These are phyloP conservation scores for Pangasianodon gigas DNA, from an alignment of 2,113 vertebrate genomes.

Conservation along the genomic window DNA sequence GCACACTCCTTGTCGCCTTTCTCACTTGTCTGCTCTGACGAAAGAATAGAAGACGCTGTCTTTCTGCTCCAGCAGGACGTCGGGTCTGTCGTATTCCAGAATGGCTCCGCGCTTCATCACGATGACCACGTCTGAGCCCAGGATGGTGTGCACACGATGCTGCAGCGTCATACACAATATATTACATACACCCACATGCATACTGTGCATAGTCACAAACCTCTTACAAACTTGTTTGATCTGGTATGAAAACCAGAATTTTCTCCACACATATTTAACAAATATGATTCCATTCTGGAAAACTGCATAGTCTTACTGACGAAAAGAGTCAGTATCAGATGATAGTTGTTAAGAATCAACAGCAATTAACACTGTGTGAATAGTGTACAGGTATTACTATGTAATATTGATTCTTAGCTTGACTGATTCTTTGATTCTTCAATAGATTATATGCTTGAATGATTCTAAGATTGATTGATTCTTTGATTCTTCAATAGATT, in stretches of 20 bases:
- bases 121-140: slow-evolving; percentile 94
- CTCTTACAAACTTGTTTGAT: neutral
- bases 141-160: slow-evolving; percentile 97
- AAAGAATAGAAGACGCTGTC: slow-evolving; percentile 95
- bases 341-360: too few relatives aligned
- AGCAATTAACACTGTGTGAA: too few relatives aligned
- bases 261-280: too few relatives aligned
- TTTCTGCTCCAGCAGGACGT: slow-evolving; percentile 83
- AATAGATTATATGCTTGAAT: too few relatives aligned
- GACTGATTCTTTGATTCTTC: too few relatives aligned
- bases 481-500: too few relatives aligned
- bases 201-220: neutral
- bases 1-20: neutral
- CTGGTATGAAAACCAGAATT: too few relatives aligned
- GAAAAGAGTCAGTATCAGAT: neutral
- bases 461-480: too few relatives aligned
- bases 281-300: too few relatives aligned
- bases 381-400: too few relatives aligned
- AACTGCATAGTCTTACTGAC: neutral
- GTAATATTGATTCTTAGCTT: too few relatives aligned
- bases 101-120: slow-evolving; percentile 96
- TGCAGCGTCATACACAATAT: slow-evolving; percentile 57
- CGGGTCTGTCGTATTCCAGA: slow-evolving; percentile 88
- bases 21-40: slow-evolving; percentile 90
- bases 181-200: neutral